Conservation (phyloP, 2,797 vertebrate genomes). For the Chiroxiphia lanceolata region DNA sequence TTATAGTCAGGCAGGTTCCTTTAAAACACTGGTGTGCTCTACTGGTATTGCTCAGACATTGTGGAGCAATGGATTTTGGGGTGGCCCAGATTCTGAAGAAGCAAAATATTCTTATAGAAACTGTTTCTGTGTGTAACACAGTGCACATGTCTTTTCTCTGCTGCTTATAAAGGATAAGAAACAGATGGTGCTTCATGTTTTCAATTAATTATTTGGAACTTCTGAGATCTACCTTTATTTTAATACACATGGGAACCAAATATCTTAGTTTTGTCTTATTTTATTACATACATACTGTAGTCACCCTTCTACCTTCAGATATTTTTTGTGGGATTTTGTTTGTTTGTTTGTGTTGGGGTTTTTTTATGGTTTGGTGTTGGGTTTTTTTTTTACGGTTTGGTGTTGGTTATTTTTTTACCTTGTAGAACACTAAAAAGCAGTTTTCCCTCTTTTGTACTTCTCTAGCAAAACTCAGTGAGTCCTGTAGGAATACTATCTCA, state of each 20-base stretch:
- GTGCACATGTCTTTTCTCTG: background rate
- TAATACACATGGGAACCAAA: rapidly evolving
- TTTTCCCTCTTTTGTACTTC: background rate
- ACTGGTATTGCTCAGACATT: background rate
- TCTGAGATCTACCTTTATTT: background rate
- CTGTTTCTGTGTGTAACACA: background rate
- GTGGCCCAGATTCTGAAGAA: background rate
- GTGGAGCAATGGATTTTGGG: background rate
- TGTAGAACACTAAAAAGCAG: rapidly evolving
- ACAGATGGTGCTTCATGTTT: background rate
- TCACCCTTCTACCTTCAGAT: background rate
- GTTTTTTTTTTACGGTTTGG: too few species aligned
- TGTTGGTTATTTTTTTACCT: background rate
- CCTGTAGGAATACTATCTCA: background rate
- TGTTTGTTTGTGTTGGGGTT: background rate
- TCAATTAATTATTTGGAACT: background rate
- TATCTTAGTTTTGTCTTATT: background rate
- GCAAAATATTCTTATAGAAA: background rate
- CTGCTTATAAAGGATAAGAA: background rate
- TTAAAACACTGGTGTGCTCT: background rate
- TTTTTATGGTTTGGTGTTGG: background rate
- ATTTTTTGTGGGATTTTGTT: background rate
- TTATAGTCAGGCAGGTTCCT: background rate
- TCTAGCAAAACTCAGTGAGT: background rate
- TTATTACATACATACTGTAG: background rate